A percentile compares a stretch with the other conserved stretches of the same genome.
These are phyloP conservation scores for Atta texana DNA, from an alignment of 1,140 invertebrate species.

Conservation along the genomic window DNA sequence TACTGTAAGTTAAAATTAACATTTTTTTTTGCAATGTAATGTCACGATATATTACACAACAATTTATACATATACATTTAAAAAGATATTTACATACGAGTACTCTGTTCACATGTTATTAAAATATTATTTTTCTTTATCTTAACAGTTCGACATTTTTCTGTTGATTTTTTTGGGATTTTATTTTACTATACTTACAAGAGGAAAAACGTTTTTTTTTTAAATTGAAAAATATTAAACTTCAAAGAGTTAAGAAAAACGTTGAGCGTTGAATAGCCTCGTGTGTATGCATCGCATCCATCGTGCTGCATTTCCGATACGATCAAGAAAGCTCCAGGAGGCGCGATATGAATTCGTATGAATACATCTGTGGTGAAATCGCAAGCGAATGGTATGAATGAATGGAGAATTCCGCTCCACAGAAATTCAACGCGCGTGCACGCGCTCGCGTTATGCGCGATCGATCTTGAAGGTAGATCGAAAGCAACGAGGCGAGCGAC, in stretches of 20 bases:
- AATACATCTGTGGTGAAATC: conserved; percentile 60
- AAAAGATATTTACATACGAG: neutral
- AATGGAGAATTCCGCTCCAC: conserved; percentile 40
- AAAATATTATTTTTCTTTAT: neutral
- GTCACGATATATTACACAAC: neutral
- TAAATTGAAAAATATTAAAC: conserved; percentile 14
- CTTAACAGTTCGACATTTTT: neutral
- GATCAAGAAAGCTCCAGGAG: conserved; percentile 46
- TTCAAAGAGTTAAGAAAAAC: neutral
- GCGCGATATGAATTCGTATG: conserved; percentile 61
- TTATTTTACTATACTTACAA: neutral
- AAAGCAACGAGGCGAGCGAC: conserved; percentile 30
- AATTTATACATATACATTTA: neutral
- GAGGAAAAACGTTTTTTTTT: neutral
- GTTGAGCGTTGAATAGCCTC: conserved; percentile 10
- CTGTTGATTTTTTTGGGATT: neutral
- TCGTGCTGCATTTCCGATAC: conserved; percentile 51
- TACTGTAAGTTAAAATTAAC: too few species aligned
- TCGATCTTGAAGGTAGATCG: conserved; percentile 46
- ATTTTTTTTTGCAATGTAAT: too few species aligned
- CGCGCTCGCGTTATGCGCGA: conserved; percentile 44
- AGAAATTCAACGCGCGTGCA: conserved; percentile 52
- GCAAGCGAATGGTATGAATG: conserved; percentile 46
- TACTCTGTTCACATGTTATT: neutral
- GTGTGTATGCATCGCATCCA: conserved; percentile 32